Evolutionary conservation across 2,113 vertebrate genomes (phyloP), one percentile per base, ranked within the genome.

Genomic region (Thunnus maccoyii): DNA sequence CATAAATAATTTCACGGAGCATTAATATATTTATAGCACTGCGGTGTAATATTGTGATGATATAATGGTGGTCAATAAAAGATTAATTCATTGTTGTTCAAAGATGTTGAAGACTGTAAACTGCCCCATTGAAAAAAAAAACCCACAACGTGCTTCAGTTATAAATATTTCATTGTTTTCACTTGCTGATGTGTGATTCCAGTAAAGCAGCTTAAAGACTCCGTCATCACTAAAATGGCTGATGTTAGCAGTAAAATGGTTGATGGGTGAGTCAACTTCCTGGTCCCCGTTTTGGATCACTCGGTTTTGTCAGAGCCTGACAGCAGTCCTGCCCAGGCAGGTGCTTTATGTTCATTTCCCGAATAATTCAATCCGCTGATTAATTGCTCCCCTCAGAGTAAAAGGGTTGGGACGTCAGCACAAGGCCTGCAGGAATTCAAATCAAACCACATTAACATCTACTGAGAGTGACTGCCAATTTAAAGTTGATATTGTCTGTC

Each of bases 341-440:
- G 89, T 92, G 80, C 85, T 94, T 93, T 92, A 87, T 90, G 90
- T 77, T 92, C 86, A 74, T 74, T 92, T 89, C 77, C 88, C 58
- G 76, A 86, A 92, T 88, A 91, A 86, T 91, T 91, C 91, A 87
- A 78, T 86, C 54, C 0, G 25, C 88, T 94, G 92, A 94, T 94
- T 92, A 94, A 94, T 91, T 74, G 83, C 80, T 63, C 81, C 72
- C 62, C 64, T 89, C 80, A 44, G 80, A 87, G 66, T 36, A 62
- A 87, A 86, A 41, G 62, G 68, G 72, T 81, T 48, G 69, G 83
- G 74, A 82, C 76, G 65, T 65, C 75, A 70, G 68, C 36, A 77
- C 51, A 57, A 63, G 71, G 75, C 73, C 74, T 71, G 52, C 66
- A 76, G 83, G 72, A 63, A 85, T 86, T 30, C 75, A 79, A 41